Percentiles rank a stretch among this genome's conserved stretches.
phyloP scores from a whole-genome alignment of 1,140 invertebrate genomes.

The Lordiphosa stackelbergi region DNA sequence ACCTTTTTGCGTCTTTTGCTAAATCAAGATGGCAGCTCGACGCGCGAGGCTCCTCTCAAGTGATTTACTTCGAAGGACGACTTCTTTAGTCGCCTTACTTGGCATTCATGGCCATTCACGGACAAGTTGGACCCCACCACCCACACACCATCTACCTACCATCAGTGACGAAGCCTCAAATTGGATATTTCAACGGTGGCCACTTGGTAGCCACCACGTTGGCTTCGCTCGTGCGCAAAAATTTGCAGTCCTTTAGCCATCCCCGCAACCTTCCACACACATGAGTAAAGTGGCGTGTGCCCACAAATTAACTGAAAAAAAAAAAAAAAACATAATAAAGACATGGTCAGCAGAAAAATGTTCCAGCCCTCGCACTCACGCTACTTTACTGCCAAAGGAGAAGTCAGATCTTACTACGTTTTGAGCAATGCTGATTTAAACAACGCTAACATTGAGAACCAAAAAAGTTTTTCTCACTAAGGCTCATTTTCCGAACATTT shows the following conservation, averaged over 20 bases:
- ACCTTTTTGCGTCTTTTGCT: constrained; percentile 68
- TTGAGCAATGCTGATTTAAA: too few species aligned
- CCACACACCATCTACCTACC: background rate
- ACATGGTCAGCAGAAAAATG: constrained; percentile 65
- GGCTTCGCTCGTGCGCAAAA: constrained; percentile 67
- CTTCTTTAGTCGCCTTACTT: constrained; percentile 65
- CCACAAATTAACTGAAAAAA: constrained; percentile 61
- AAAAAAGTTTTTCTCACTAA: too few species aligned
- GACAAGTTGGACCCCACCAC: background rate
- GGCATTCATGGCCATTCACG: constrained; percentile 62
- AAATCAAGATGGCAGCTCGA: constrained; percentile 70
- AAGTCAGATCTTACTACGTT: background rate
- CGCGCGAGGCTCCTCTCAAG: constrained; percentile 52
- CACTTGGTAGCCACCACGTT: constrained; percentile 36
- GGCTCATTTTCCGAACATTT: too few species aligned
- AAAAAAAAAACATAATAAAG: constrained; percentile 60
- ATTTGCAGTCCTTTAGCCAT: constrained; percentile 49
- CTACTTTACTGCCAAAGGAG: background rate
- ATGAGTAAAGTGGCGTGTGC: constrained; percentile 46
- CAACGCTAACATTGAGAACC: too few species aligned
- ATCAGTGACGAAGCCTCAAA: constrained; percentile 39
- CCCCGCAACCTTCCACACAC: constrained; percentile 24
- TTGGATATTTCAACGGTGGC: constrained; percentile 54
- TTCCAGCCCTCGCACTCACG: too few species aligned
- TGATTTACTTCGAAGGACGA: constrained; percentile 68